Percentiles rank a stretch among this genome's conserved stretches.
phyloP scores from a whole-genome alignment of 2,113 vertebrate species.

The Odontophorus gujanensis region DNA sequence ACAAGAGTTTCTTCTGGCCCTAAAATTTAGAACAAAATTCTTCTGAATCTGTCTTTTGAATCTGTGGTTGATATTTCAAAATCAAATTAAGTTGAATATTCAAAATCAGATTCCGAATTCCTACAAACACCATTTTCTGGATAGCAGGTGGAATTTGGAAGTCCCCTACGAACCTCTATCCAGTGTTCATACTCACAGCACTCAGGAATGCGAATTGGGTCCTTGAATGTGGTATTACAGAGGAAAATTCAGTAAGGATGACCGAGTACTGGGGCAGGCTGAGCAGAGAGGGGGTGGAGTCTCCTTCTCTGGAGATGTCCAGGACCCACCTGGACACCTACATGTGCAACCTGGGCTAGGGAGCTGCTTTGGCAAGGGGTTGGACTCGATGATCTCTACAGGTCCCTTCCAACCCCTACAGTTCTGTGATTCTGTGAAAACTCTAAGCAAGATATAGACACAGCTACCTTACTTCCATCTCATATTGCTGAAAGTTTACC shows the following conservation, averaged over 20 bases:
- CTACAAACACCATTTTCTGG: background rate
- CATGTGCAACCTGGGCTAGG: too few relatives aligned
- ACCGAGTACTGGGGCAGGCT: too few relatives aligned
- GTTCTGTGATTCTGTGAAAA: too few relatives aligned
- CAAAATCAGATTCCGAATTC: background rate
- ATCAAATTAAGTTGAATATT: background rate
- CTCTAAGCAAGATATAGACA: background rate
- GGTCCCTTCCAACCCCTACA: too few relatives aligned
- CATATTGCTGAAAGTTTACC: background rate
- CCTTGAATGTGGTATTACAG: background rate
- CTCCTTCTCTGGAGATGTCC: too few relatives aligned
- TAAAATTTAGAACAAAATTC: background rate
- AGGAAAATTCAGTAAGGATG: background rate
- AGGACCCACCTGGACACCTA: too few relatives aligned
- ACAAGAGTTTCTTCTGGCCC: background rate
- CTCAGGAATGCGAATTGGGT: background rate
- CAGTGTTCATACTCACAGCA: accelerated
- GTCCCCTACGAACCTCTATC: background rate
- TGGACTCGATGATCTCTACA: too few relatives aligned
- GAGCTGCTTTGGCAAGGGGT: too few relatives aligned
- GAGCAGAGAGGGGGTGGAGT: too few relatives aligned
- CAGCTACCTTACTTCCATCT: background rate
- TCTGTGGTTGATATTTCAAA: background rate
- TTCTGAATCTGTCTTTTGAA: background rate
- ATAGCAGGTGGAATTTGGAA: background rate